Conservation (phyloP, 1,140 invertebrate species). For the Pseudobourletiella spinata region DNA sequence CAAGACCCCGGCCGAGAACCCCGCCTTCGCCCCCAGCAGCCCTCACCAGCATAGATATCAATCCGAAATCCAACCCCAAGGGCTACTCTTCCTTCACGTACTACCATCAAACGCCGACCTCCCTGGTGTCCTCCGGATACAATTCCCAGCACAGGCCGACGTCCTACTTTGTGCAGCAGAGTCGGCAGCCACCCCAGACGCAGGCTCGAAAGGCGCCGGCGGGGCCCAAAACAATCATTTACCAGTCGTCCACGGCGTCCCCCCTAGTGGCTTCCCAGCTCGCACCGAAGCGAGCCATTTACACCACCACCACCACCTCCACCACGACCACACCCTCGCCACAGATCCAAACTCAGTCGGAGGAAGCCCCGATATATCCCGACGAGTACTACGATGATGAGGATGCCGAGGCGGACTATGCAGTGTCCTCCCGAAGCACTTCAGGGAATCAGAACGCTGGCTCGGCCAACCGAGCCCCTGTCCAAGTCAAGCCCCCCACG, state of each 20-base stretch:
- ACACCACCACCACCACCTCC: background rate
- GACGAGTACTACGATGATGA: slow-evolving; percentile 30
- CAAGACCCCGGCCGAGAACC: slow-evolving; percentile 4
- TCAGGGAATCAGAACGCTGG: slow-evolving; percentile 5
- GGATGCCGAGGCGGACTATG: slow-evolving; percentile 11
- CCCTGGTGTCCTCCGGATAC: slow-evolving; percentile 26
- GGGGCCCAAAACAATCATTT: slow-evolving; percentile 30
- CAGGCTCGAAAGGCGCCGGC: slow-evolving; percentile 33
- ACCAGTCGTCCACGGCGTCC: slow-evolving; percentile 12
- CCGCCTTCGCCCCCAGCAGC: background rate
- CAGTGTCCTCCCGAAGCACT: slow-evolving; percentile 1
- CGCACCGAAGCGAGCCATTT: background rate
- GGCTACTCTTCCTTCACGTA: slow-evolving; percentile 33
- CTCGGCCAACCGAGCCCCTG: background rate
- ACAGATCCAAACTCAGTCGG: slow-evolving; percentile 12
- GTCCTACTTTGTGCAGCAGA: slow-evolving; percentile 25
- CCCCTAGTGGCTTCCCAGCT: slow-evolving; percentile 4
- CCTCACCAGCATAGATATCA: background rate
- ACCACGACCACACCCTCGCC: background rate
- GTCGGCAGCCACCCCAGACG: slow-evolving; percentile 20
- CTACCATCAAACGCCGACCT: slow-evolving; percentile 31
- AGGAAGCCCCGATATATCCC: slow-evolving; percentile 4
- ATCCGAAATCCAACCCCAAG: slow-evolving; percentile 15
- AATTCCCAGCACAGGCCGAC: slow-evolving; percentile 29
- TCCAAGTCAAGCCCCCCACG: slow-evolving; percentile 4